Base-by-base conservation (phyloP, 2,888 invertebrate species). In the Tuberolachnus salignus region DNA sequence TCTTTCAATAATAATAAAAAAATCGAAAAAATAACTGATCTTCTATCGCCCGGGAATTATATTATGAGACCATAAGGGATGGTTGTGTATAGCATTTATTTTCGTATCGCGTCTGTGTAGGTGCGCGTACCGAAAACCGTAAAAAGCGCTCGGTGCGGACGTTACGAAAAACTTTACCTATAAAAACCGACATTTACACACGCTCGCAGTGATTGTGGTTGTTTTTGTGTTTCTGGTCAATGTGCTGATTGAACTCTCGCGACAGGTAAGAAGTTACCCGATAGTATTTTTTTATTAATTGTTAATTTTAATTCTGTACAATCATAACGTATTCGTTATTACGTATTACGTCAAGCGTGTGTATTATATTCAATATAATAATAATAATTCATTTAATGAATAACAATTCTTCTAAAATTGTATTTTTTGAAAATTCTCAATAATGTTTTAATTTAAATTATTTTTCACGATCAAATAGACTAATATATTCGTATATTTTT, bases 121-220 rank as follows among this genome's bases (percentile, higher is more conserved):
- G 9, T 14, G 19, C 19, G 16, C 16, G 21, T 75, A 26, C 6
- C 19, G 64, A 49, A 57, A 69, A 67, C 51, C 59, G 78, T 51
- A 21, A 69, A 67, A 78, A 69, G 78, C 78, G 78, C 78, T 78
- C 78, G 46, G 42, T 55, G 78, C 67, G 78, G 78, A 78, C 51
- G 49, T 51, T 46, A 3, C 61, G 57, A 49, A 78, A 69, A 67
- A 49, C 78, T 69, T 64, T 61, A 61, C 69, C 78, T 78, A 78
- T 78, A 78, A 78, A 78, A 78, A 69, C 78, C 69, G 51, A 51
- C 59, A 61, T 49, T 44, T 51, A 69, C 67, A 61, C 75, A 21
- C 57, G 78, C 69, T 59, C 67, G 14, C 59, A 23, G 78, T 51
- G 78, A 69, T 69, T 78, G 55, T 75, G 59, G 59, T 78, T 67